Percentiles rank a stretch among this genome's conserved stretches.
Conservation (phyloP, 2,113 vertebrate genomes). For the Varanus komodoensis region DNA sequence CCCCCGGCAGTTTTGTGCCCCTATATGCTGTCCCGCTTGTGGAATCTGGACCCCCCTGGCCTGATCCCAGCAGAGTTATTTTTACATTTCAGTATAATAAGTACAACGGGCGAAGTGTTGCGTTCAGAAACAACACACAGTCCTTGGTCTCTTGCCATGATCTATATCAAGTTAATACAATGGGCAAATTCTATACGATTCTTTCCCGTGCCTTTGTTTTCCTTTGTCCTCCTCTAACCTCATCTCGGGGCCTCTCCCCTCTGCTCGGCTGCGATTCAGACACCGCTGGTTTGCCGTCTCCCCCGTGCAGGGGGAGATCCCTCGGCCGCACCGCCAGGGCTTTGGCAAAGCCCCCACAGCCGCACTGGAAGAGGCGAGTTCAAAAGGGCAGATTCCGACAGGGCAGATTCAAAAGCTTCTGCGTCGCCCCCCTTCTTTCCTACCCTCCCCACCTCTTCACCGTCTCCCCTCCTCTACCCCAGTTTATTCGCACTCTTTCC, state of each 20-base stretch:
- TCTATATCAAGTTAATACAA: not conserved
- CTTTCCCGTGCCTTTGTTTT: conserved; percentile 21
- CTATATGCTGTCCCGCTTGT: not conserved
- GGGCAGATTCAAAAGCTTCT: too few species aligned
- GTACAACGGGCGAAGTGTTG: not conserved
- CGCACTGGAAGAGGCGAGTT: too few species aligned
- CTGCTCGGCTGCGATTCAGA: not conserved
- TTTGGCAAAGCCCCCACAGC: too few species aligned
- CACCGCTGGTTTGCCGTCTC: not conserved
- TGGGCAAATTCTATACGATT: not conserved
- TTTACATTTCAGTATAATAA: not conserved
- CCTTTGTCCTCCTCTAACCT: conserved; percentile 5
- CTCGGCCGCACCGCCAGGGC: not conserved
- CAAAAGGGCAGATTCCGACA: too few species aligned
- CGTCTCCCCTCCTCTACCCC: not conserved
- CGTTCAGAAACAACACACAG: not conserved
- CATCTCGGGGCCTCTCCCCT: not conserved
- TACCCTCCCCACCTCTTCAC: too few species aligned
- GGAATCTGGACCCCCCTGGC: too few species aligned
- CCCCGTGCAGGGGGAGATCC: not conserved
- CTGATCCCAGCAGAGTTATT: not conserved
- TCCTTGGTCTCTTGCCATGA: too few species aligned
- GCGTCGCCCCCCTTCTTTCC: too few species aligned
- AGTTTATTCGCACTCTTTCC: not conserved
- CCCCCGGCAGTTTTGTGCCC: too few species aligned